These are phyloP conservation scores for Trematomus bernacchii DNA, from an alignment of 2,797 vertebrate genomes.

Conservation along the genomic window DNA sequence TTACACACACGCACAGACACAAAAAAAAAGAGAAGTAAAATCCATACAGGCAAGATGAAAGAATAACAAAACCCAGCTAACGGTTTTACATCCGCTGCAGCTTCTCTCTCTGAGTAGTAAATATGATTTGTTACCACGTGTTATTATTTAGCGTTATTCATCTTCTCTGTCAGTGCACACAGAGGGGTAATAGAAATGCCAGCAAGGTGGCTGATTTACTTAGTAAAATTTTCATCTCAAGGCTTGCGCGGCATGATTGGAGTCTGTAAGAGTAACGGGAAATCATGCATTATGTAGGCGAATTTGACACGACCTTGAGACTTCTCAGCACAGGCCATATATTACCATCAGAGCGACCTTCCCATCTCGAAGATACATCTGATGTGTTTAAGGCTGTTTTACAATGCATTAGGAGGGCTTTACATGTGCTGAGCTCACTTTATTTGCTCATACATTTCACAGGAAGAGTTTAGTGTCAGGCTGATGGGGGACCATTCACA, in stretches of 20 bases:
- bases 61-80: constrained; percentile 79
- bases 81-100: constrained; percentile 80
- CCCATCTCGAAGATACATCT: constrained; percentile 86
- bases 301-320: constrained; percentile 96
- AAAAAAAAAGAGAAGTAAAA: constrained; percentile 53
- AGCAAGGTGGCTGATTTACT: constrained; percentile 99
- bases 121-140: constrained; percentile 93
- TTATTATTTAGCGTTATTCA: constrained; percentile 99
- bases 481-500: constrained; percentile 77
- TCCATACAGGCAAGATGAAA: constrained; percentile 73
- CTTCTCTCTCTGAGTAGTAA: constrained; percentile 85
- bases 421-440: constrained; percentile 84
- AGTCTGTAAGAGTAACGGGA: constrained; percentile 89
- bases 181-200: constrained; percentile 99
- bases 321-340: constrained; percentile 89
- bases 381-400: constrained; percentile 92
- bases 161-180: constrained; percentile 94
- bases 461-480: constrained; percentile 80
- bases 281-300: constrained; percentile 98
- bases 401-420: constrained; percentile 88
- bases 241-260: constrained; percentile 95
- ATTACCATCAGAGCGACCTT: constrained; percentile 92
- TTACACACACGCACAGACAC: constrained; percentile 36
- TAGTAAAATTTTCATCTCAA: constrained; percentile 99
- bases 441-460: constrained; percentile 84